Conservation (phyloP, 2,797 vertebrate genomes). For the Acanthurus leucopareius region DNA sequence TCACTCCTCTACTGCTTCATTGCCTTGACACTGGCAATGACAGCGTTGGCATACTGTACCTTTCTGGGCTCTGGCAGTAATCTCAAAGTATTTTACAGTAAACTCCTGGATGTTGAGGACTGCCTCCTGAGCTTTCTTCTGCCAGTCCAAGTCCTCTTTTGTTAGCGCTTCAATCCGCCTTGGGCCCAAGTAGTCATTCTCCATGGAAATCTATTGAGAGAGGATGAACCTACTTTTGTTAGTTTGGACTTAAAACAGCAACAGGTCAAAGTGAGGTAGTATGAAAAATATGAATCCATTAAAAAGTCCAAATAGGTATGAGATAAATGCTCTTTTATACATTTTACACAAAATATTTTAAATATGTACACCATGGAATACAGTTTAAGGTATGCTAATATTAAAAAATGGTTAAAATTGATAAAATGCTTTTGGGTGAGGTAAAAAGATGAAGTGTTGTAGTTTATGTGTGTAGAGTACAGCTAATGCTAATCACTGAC, state of each 20-base stretch:
- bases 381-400: no score
- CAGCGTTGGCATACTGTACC: constrained; percentile 80
- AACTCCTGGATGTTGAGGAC: constrained; percentile 97
- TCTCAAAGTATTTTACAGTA: constrained; percentile 98
- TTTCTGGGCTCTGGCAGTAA: constrained; percentile 96
- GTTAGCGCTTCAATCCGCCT: constrained; percentile 93
- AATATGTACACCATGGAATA: neutral
- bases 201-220: constrained; percentile 92
- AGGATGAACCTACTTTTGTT: constrained; percentile 11
- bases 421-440: neutral
- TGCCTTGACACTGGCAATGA: constrained; percentile 42
- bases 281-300: neutral
- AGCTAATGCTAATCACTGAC: neutral
- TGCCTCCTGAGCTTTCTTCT: constrained; percentile 95
- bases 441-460: neutral
- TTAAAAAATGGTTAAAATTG: no score
- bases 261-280: neutral
- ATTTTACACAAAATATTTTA: neutral
- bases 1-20: constrained; percentile 44
- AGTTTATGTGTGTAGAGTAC: neutral
- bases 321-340: neutral
- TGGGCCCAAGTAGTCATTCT: constrained; percentile 95
- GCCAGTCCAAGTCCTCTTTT: constrained; percentile 96
- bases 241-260: neutral
- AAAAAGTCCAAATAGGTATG: neutral